These are phyloP conservation scores for Epinephelus fuscoguttatus DNA, from an alignment of 2,113 vertebrate species.

Conservation along the genomic window DNA sequence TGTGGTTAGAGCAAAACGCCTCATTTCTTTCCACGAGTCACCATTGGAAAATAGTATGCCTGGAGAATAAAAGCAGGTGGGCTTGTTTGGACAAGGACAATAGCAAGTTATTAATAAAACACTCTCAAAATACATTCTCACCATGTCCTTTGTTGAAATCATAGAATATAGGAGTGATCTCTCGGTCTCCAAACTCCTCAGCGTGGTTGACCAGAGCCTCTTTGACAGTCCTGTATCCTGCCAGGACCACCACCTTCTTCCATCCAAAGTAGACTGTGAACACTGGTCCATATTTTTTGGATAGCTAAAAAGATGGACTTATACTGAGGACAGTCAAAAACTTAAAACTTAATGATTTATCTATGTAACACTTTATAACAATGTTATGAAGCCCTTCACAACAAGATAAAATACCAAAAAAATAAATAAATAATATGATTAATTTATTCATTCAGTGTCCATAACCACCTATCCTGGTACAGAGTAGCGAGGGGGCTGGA, in stretches of 20 bases:
- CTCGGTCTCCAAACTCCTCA: slow-evolving; percentile 85
- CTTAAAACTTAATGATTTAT: no score
- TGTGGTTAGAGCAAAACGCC: slow-evolving; percentile 57
- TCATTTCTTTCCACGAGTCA: slow-evolving; percentile 68
- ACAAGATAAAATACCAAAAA: no score
- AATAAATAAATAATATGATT: no score
- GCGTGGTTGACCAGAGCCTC: slow-evolving; percentile 84
- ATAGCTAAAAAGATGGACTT: slow-evolving; percentile 78
- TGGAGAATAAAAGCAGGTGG: neutral
- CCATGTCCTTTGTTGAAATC: slow-evolving; percentile 65
- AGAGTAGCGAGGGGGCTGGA: no score
- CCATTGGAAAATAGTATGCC: slow-evolving; percentile 52
- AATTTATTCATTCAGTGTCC: no score
- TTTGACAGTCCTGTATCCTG: slow-evolving; percentile 86
- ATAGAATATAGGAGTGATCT: slow-evolving; percentile 46
- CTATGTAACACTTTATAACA: no score
- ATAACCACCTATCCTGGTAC: no score
- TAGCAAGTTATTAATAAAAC: neutral
- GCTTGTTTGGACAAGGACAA: neutral
- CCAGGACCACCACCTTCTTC: slow-evolving; percentile 84
- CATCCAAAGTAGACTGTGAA: slow-evolving; percentile 87
- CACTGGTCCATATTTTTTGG: slow-evolving; percentile 85
- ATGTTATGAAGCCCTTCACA: no score
- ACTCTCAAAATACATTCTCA: slow-evolving; percentile 24
- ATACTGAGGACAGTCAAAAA: no score